Evolutionary conservation across 2,113 vertebrate genomes (phyloP), one percentile per base, ranked within the genome.

Genomic region (Petaurus breviceps): DNA sequence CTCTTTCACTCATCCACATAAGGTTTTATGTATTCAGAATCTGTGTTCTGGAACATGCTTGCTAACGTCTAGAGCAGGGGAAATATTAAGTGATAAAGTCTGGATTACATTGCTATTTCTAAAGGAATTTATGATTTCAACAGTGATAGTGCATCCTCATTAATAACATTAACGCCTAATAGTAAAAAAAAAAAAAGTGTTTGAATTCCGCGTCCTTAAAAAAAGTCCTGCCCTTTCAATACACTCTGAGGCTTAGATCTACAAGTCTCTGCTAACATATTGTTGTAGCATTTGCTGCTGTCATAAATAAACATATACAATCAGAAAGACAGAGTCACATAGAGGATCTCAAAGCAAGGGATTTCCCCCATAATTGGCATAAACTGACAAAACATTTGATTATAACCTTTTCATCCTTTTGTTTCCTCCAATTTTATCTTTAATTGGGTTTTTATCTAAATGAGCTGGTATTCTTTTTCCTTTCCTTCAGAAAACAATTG

Each of bases 271-370:
- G 43, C 8, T 77, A 16, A 93, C 16, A 23, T 1, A 51, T 93
- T 28, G 47, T 55, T 52, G 19, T 9, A 84, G 1, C 57, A 61
- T 61, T 96, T 96, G 89, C 47, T 55, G 46, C 91, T 97, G 19
- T 16, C 22, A 61, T 90, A 77, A 96, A 68, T 57, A 52, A 37
- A 53, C 9, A 55, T 50, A 9, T n/a, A 28, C 47, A 90, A 89
- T 91, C 23, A 25, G n/a, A 91, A 11, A 43, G 37, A 12, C 9
- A 96, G 49, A 51, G 43, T 91, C 11, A 94, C 54, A 11, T 28
- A 94, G 89, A 90, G 14, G 90, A 68, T 91, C 8, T 7, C 54
- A 89, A 89, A 54, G 31, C 28, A 7, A 94, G 92, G 52, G 96
- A 49, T 50, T 61, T 46, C 68, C 68, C 68, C 11, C 16, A 22